These are phyloP conservation scores for Trachurus trachurus DNA, from an alignment of 2,797 vertebrate genomes.

Conservation along the genomic window DNA sequence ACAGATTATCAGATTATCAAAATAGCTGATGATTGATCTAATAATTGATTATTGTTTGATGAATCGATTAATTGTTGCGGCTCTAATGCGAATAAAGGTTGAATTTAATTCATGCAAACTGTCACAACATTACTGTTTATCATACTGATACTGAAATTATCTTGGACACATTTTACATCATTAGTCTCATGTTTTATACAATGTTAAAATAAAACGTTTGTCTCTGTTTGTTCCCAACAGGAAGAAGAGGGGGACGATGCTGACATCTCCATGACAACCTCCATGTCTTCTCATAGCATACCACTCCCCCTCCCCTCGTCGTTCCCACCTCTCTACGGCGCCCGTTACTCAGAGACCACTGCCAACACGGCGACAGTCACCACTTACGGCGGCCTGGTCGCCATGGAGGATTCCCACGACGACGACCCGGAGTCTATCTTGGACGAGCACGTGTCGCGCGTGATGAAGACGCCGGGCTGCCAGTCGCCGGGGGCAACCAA, in stretches of 20 bases:
- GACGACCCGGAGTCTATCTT: slow-evolving; percentile 96
- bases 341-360: slow-evolving; percentile 91
- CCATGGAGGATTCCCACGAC: slow-evolving; percentile 90
- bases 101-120: no score
- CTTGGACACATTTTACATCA: no score
- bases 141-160: no score
- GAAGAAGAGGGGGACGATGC: slow-evolving; percentile 96
- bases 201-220: background rate
- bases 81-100: no score
- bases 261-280: slow-evolving; percentile 87
- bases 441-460: slow-evolving; percentile 94
- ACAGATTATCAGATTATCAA: no score
- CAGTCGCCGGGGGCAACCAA: slow-evolving; percentile 91
- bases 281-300: slow-evolving; percentile 84
- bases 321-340: slow-evolving; percentile 88
- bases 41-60: no score
- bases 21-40: no score
- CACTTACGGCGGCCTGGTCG: slow-evolving; percentile 87
- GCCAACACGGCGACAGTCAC: slow-evolving; percentile 73
- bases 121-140: no score
- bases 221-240: slow-evolving; percentile 75
- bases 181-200: background rate
- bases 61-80: no score
- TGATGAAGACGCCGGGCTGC: slow-evolving; percentile 95
- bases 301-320: slow-evolving; percentile 84